A percentile compares a stretch with the other conserved stretches of the same genome.
These are phyloP conservation scores for Irena cyanogastra DNA, from an alignment of 2,113 vertebrate genomes.

Conservation along the genomic window DNA sequence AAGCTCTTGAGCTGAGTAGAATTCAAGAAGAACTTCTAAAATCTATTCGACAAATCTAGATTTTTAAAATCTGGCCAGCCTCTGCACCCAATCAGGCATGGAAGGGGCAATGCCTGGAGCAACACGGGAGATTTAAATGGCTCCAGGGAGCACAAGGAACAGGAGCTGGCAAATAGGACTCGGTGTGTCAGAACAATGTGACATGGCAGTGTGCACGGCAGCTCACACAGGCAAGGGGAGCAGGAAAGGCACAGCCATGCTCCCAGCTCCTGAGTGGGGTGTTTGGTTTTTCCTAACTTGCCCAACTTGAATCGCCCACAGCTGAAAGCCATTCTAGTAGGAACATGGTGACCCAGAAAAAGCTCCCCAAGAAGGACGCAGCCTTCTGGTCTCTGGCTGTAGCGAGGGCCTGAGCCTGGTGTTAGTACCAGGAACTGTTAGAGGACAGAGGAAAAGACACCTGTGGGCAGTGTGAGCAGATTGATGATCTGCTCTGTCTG, in stretches of 20 bases:
- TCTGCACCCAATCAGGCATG: neutral
- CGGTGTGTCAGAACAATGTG: too few species aligned
- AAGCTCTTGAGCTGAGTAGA: neutral
- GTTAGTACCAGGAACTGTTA: neutral
- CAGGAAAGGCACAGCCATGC: too few species aligned
- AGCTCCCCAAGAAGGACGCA: rapidly evolving
- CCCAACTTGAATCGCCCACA: neutral
- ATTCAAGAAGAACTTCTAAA: neutral
- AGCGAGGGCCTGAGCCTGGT: too few species aligned
- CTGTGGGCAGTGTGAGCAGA: too few species aligned
- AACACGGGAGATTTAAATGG: neutral
- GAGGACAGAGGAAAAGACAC: neutral
- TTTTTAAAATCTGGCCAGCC: neutral
- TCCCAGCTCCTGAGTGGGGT: neutral
- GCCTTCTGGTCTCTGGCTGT: neutral
- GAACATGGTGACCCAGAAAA: neutral
- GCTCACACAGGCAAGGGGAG: neutral
- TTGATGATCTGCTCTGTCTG: neutral
- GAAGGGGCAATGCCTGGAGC: neutral
- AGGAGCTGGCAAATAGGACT: neutral
- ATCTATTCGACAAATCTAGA: rapidly evolving
- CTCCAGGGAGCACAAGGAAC: neutral
- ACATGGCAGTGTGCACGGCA: neutral
- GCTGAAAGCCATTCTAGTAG: neutral
- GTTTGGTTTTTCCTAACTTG: neutral